phyloP scores from a whole-genome alignment of 2,113 vertebrate genomes.

The Petromus typicus region DNA sequence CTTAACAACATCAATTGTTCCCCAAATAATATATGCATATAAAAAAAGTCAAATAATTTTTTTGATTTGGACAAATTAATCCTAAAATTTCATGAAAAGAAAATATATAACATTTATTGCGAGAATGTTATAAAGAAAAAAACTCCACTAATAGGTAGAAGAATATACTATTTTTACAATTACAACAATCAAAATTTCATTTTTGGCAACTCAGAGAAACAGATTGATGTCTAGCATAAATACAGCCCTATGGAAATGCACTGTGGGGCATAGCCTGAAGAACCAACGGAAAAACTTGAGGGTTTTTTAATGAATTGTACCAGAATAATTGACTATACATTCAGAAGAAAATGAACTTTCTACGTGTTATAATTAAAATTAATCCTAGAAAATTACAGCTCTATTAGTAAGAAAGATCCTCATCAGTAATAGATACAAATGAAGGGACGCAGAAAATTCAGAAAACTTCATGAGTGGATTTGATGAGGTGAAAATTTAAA shows the following conservation, averaged over 20 bases:
- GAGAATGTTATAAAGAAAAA: background rate
- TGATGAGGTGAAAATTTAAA: conserved; percentile 24
- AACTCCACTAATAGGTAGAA: background rate
- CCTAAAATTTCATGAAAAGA: background rate
- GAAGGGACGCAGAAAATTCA: conserved; percentile 18
- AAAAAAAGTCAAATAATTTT: background rate
- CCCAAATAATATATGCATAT: background rate
- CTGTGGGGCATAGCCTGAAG: background rate
- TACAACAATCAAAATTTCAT: background rate
- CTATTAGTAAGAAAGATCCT: background rate
- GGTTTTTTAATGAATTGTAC: background rate
- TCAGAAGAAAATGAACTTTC: background rate
- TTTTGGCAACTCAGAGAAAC: background rate
- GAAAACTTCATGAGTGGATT: background rate
- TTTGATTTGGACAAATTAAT: background rate
- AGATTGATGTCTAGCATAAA: background rate
- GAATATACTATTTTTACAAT: background rate
- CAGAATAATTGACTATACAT: background rate
- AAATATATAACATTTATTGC: background rate
- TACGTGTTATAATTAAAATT: background rate
- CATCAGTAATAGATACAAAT: background rate
- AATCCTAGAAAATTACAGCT: background rate
- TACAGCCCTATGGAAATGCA: background rate
- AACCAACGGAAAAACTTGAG: background rate
- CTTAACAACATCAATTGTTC: background rate